These are phyloP conservation scores for Cryptus armator DNA, from an alignment of 2,888 invertebrate species.

Conservation along the genomic window DNA sequence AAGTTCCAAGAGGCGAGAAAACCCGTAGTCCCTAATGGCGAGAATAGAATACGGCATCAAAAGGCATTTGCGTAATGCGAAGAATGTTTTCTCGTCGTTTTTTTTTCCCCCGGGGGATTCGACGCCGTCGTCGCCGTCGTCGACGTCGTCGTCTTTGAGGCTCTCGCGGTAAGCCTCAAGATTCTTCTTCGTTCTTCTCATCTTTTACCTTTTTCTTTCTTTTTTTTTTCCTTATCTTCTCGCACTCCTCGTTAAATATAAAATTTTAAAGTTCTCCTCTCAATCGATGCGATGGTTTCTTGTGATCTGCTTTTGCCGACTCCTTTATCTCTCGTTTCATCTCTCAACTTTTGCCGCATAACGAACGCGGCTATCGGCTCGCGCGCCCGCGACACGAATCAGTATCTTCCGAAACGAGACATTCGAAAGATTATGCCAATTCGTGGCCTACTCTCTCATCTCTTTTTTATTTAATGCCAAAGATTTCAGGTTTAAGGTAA, in stretches of 20 bases:
- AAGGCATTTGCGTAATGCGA: slow-evolving; percentile 82
- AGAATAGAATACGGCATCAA: slow-evolving; percentile 82
- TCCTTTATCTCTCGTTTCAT: slow-evolving; percentile 19
- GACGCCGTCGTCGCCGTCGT: slow-evolving; percentile 65
- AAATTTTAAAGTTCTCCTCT: slow-evolving; percentile 77
- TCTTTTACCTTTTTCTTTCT: slow-evolving; percentile 11
- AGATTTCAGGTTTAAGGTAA: background rate
- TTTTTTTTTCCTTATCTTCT: slow-evolving; percentile 60
- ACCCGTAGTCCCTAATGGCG: slow-evolving; percentile 76
- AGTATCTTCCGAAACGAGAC: slow-evolving; percentile 79
- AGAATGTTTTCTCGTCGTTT: slow-evolving; percentile 66
- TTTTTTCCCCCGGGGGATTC: slow-evolving; percentile 19
- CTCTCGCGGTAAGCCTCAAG: slow-evolving; percentile 7
- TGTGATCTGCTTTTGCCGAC: slow-evolving; percentile 21
- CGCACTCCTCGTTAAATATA: slow-evolving; percentile 82
- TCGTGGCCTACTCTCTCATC: slow-evolving; percentile 40
- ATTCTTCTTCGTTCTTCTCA: slow-evolving; percentile 21
- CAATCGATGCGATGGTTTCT: slow-evolving; percentile 48
- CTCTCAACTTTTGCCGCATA: slow-evolving; percentile 67
- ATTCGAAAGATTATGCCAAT: slow-evolving; percentile 84
- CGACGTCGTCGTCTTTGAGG: slow-evolving; percentile 41
- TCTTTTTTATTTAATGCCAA: background rate
- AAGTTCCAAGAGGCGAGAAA: no score
- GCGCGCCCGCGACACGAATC: slow-evolving; percentile 63
- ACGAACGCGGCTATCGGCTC: slow-evolving; percentile 69